A percentile compares a stretch with the other conserved stretches of the same genome.
Conservation (phyloP, 2,797 vertebrate genomes). For the Danio choprae region DNA sequence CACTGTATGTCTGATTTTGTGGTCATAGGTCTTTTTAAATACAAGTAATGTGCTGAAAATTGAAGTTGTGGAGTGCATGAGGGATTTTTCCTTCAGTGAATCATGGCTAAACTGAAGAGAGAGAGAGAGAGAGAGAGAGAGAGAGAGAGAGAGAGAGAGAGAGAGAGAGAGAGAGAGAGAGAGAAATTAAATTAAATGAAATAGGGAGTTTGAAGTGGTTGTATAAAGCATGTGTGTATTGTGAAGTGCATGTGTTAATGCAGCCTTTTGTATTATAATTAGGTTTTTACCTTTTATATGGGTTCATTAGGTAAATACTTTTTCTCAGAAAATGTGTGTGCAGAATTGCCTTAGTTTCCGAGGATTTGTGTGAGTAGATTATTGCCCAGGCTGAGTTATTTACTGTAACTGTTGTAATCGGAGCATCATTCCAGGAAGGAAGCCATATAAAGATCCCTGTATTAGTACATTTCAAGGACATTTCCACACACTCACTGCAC, state of each 20-base stretch:
- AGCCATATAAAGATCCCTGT: conserved; percentile 51
- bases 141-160: background rate
- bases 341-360: conserved; percentile 26
- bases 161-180: background rate
- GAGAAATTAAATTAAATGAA: background rate
- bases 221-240: conserved; percentile 12
- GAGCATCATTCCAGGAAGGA: conserved; percentile 56
- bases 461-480: conserved; percentile 56
- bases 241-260: background rate
- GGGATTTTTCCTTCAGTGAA: background rate
- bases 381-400: conserved; percentile 50
- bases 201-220: background rate
- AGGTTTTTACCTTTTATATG: conserved; percentile 36
- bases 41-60: background rate
- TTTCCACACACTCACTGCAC: conserved; percentile 43
- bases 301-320: conserved; percentile 33
- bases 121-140: background rate
- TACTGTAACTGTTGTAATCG: conserved; percentile 61
- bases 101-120: background rate
- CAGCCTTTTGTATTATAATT: conserved; percentile 34
- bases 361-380: conserved; percentile 28
- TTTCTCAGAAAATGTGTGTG: conserved; percentile 9
- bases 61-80: background rate
- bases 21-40: background rate
- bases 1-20: too few species aligned